phyloP scores from a whole-genome alignment of 1,140 invertebrate genomes.

The Zaprionus davidi region DNA sequence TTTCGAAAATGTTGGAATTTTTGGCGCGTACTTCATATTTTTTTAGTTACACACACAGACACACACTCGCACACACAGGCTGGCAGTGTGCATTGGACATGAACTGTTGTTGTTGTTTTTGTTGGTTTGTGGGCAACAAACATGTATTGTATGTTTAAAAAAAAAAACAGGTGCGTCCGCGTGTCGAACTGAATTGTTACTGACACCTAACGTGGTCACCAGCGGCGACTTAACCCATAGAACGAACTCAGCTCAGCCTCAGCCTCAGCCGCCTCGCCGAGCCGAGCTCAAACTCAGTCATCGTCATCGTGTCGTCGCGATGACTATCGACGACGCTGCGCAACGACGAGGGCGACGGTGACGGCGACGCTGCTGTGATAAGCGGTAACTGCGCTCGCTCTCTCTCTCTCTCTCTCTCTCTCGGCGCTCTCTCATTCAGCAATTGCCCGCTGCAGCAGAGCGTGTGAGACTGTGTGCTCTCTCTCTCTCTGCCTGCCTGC shows the following conservation, averaged over 20 bases:
- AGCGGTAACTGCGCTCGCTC: constrained; percentile 12
- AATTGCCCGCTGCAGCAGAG: constrained; percentile 14
- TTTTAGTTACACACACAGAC: constrained; percentile 1
- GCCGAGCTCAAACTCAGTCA: constrained; percentile 35
- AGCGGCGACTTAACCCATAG: constrained; percentile 67
- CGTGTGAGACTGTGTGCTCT: background rate
- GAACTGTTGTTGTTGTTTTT: constrained; percentile 9
- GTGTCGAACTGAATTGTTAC: constrained; percentile 76
- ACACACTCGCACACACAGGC: constrained; percentile 15
- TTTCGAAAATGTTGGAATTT: background rate
- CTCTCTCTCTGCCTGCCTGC: constrained; percentile 14
- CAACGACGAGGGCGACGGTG: background rate
- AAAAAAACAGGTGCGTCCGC: constrained; percentile 66
- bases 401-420: constrained; percentile 2
- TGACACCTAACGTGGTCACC: constrained; percentile 74
- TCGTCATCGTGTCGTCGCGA: constrained; percentile 22
- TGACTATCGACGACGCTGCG: constrained; percentile 21
- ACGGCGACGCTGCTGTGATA: constrained; percentile 27
- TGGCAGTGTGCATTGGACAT: constrained; percentile 11
- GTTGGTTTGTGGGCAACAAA: constrained; percentile 33
- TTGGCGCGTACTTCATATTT: background rate
- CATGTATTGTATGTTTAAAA: constrained; percentile 41
- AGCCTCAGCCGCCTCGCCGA: constrained; percentile 24
- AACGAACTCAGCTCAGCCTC: constrained; percentile 16
- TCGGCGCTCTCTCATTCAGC: constrained; percentile 36